Evolutionary conservation across 2,888 invertebrate genomes (phyloP), one percentile per base, ranked within the genome.

Genomic region (Melipona beecheii): DNA sequence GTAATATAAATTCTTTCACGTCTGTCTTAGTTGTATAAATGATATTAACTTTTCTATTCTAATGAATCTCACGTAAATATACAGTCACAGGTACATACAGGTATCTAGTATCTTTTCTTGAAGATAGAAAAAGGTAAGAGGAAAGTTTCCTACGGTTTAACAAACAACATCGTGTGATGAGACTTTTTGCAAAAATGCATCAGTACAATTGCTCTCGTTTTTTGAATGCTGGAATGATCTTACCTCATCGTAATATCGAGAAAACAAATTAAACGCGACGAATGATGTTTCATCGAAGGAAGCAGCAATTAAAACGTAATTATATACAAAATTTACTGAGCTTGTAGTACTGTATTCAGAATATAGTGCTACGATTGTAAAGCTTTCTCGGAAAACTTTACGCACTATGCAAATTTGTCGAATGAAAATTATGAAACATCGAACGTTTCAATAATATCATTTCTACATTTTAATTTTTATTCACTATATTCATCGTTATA

Each of bases 281-380:
- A 27, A 54, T 66, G 56, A 66, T 43, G 27, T 70, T 71, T 72
- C 31, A 43, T 49, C 52, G 72, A 72, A 76, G 73, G 75, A 76
- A 84, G 64, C 64, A 79, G 17, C 6, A 50, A 70, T 79, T 68
- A 64, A 66, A 24, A 50, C 56, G 62, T 36, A 70, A 75, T 75
- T 88, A 87, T 88, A 65, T 88, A 88, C 89, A 88, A 75, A 52
- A n/a, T 56, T 31, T 81, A 66, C 31, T 65, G 70, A 60, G 13
- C 81, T 83, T 81, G 82, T 76, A 81, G 82, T 76, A 81, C 81
- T 83, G 81, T 72, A 76, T 81, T 72, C 83, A 76, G 80, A 80
- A 80, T 56, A 50, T 68, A 36, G 68, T 62, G 31, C 50, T 24
- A 36, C 66, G 52, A 2, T 36, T 71, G 43, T 50, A 21, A 68